These are phyloP conservation scores for Anas georgica DNA, from an alignment of 2,797 vertebrate species.

Conservation along the genomic window DNA sequence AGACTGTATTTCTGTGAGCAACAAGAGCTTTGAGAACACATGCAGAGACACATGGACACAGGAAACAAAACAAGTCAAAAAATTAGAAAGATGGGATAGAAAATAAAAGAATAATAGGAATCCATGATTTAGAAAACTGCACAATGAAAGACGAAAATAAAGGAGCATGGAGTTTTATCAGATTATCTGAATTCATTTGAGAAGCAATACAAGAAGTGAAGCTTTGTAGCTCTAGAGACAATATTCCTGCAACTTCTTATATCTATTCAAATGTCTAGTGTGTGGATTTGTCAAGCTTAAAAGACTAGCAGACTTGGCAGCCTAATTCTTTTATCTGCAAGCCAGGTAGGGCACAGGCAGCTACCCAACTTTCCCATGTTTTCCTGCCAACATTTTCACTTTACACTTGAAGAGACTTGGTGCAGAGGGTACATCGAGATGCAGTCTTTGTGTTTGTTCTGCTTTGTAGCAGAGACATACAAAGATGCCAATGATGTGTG, in stretches of 20 bases:
- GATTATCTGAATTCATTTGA: background rate
- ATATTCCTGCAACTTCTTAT: background rate
- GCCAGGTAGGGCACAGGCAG: constrained; percentile 53
- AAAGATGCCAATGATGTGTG: constrained; percentile 6
- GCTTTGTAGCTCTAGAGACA: background rate
- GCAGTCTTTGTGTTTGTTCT: constrained; percentile 33
- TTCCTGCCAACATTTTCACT: constrained; percentile 34
- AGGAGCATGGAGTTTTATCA: background rate
- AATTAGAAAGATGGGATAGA: background rate
- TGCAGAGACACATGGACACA: rapidly evolving
- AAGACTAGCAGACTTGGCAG: constrained; percentile 10
- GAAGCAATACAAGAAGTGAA: background rate
- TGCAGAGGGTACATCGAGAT: background rate
- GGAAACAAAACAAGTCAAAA: background rate
- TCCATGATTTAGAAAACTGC: background rate
- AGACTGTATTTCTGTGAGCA: background rate
- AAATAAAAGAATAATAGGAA: background rate
- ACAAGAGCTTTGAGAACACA: background rate
- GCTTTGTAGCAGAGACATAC: background rate
- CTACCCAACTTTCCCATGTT: background rate
- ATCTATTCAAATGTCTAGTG: background rate
- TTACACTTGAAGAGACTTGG: background rate
- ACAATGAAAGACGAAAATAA: background rate
- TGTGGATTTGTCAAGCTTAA: constrained; percentile 24
- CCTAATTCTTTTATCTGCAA: constrained; percentile 32